Evolutionary conservation across 2,113 vertebrate genomes (phyloP).

Genomic region (Eulacestoma nigropectus): DNA sequence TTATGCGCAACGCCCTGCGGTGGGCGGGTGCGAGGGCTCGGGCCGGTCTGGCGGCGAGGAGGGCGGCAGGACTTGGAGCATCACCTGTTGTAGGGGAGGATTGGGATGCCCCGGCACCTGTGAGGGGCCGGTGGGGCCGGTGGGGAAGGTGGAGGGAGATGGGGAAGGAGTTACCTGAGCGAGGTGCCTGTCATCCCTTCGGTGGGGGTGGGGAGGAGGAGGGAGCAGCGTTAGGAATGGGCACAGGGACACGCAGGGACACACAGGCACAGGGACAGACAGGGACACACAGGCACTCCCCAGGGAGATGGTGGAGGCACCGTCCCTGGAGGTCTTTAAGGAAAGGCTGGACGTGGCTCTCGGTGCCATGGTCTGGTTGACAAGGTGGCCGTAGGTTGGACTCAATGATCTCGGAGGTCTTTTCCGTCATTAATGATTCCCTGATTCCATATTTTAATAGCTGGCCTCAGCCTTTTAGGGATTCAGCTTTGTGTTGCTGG

Average conservation of each 20-base stretch:
- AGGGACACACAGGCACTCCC: background rate
- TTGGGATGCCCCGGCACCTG: background rate
- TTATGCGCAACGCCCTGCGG: slow-evolving; percentile 56
- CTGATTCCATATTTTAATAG: background rate
- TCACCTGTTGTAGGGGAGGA: slow-evolving; percentile 58
- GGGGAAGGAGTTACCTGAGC: background rate
- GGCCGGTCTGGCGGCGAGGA: slow-evolving; percentile 2
- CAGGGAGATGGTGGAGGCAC: background rate
- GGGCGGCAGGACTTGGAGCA: slow-evolving; percentile 1
- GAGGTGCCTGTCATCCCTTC: slow-evolving; percentile 23
- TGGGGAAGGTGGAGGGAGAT: background rate
- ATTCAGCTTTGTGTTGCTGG: slow-evolving; percentile 7
- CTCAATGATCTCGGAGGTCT: background rate
- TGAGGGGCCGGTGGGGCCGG: background rate
- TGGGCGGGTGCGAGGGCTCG: slow-evolving; percentile 56
- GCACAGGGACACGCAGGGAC: background rate
- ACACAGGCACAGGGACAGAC: background rate
- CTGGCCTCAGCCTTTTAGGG: background rate
- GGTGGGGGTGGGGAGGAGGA: background rate
- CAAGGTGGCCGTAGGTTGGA: background rate
- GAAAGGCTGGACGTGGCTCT: background rate
- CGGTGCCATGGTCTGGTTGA: background rate
- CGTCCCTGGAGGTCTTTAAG: background rate
- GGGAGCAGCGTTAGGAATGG: background rate
- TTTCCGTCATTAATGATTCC: background rate